A percentile compares a stretch with the other conserved stretches of the same genome.
Evolutionary conservation across 2,888 invertebrate genomes (phyloP).

Genomic region (Dicroscelio sp.): DNA sequence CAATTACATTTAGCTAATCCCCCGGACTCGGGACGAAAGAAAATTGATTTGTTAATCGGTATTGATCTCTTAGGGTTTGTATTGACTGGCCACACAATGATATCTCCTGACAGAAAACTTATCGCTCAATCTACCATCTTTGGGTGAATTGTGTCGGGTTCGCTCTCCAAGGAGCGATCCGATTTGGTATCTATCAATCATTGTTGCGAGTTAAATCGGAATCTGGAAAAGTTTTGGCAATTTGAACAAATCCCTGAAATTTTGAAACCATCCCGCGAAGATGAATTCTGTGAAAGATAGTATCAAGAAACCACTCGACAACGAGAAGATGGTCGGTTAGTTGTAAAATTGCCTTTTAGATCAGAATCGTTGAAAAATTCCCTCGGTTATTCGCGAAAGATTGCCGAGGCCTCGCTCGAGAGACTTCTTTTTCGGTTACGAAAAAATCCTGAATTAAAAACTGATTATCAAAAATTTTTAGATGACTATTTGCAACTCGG

Average conservation of each 20-base stretch:
- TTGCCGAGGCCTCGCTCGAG: background rate
- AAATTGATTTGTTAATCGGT: background rate
- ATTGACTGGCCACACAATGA: background rate
- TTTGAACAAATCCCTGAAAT: background rate
- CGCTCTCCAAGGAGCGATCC: background rate
- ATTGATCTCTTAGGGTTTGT: background rate
- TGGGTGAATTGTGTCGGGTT: background rate
- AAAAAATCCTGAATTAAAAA: background rate
- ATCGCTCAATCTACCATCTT: conserved; percentile 6
- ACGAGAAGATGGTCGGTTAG: background rate
- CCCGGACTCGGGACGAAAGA: background rate
- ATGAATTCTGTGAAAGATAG: background rate
- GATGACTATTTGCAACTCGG: background rate
- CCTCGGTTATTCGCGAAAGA: background rate
- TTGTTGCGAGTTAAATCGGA: background rate
- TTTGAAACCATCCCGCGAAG: background rate
- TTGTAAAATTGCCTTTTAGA: background rate
- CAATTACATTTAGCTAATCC: background rate
- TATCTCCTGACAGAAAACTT: background rate
- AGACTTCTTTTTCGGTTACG: background rate
- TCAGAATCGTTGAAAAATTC: background rate
- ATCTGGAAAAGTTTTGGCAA: background rate
- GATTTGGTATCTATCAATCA: background rate
- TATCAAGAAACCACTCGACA: background rate
- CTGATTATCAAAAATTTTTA: background rate